Evolutionary conservation across 1,140 invertebrate species (phyloP), one percentile per base, ranked within the genome.

Genomic region (Galendromus occidentalis): DNA sequence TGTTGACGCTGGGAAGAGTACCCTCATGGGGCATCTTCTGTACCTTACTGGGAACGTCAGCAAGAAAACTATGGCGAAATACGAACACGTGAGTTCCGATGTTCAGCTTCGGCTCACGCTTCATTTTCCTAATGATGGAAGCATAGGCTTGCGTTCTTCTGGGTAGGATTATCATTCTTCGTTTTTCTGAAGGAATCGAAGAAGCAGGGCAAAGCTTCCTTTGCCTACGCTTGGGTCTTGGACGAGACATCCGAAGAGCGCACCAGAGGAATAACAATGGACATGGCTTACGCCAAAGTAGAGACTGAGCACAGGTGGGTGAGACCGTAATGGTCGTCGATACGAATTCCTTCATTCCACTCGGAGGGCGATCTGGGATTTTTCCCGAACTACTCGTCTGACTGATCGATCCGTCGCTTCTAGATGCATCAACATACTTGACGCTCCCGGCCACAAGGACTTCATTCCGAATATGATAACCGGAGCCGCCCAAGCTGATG

Each of bases 401-500:
- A 39, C 9, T 9, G 4, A 4, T 6, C 33, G 9, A 39, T 39
- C 33, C 33, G 4, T 39, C 33, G 9, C 33, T 47, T 28, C 9
- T 14, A 59, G 51, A 22, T 29, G 14, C 14, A 33, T 59, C 51
- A 59, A 59, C 25, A 59, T 98, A 47, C 76, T 98, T 22, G 95
- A 99, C 81, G 93, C 94, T 64, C 95, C 95, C 2, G 95, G 95
- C 0, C 95, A 99, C 75, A 92, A 79, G 85, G 83, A 98, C 76
- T 99, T 99, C 73, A 98, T 99, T 73, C 94, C 95, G 0, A 98
- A 98, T 73, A 98, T 98, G 94, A 98, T 99, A 66, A 91, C 86
- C 33, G 92, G 92, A 55, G 91, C 93, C 29, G 87, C 91, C 12
- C 91, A 97, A 77, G 94, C 95, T 29, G 95, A 99, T 80, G 92